These are phyloP conservation scores for Nothocercus julius DNA, from an alignment of 2,113 vertebrate species.

Conservation along the genomic window DNA sequence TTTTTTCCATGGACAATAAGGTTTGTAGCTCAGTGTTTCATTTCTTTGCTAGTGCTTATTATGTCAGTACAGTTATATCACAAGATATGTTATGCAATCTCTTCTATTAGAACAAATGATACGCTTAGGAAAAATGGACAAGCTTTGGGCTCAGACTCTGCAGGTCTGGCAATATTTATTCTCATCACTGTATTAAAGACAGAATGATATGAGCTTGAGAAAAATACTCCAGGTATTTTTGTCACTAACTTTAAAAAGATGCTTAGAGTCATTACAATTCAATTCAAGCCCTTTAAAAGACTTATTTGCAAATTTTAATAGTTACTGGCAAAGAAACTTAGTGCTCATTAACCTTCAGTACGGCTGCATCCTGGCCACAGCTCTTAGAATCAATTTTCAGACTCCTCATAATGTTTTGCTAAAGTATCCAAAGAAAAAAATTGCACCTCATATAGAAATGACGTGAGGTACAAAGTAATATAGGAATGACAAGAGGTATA, in stretches of 20 bases:
- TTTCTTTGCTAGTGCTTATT: background rate
- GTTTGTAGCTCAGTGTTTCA: background rate
- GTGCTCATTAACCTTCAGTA: background rate
- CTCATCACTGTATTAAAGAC: background rate
- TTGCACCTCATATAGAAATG: background rate
- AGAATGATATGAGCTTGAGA: background rate
- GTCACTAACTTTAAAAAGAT: background rate
- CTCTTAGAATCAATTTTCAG: background rate
- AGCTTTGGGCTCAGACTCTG: background rate
- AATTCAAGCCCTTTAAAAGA: constrained; percentile 12
- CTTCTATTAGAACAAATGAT: background rate
- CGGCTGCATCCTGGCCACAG: background rate
- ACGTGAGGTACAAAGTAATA: background rate
- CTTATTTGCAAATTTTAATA: background rate
- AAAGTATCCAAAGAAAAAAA: background rate
- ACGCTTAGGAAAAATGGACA: background rate
- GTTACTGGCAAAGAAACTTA: background rate
- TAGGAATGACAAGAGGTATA: background rate
- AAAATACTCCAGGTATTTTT: background rate
- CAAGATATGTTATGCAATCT: background rate
- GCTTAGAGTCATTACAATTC: background rate
- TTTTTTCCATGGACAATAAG: background rate
- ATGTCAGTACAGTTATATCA: background rate
- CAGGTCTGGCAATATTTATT: background rate
- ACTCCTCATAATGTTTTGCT: background rate